Evolutionary conservation across 2,113 vertebrate genomes (phyloP), one percentile per base, ranked within the genome.

Genomic region (Smithornis capensis): DNA sequence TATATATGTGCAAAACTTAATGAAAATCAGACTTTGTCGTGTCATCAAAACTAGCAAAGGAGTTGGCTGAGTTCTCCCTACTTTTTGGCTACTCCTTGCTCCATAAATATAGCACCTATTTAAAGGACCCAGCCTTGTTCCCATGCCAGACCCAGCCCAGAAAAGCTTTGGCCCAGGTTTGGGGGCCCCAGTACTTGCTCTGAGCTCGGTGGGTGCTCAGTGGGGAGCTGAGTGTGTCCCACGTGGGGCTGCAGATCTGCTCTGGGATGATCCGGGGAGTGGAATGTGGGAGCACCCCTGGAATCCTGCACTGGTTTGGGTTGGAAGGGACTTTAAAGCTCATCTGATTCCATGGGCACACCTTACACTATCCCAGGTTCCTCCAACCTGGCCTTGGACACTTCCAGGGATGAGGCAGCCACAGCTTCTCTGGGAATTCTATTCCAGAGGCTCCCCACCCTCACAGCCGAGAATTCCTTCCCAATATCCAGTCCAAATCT

Each of bases 1-100:
- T 94, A 94, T 87, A 95, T 94, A 95, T 60, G 87, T 95, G 87
- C 90, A 95, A 94, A 96, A 96, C 47, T 92, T 95, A 95, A 97
- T 97, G 94, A 96, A 96, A 96, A 86, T 97, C 95, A 97, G 94
- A 96, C 87, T 92, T 90, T 57, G 87, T 96, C 64, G 94, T 96
- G 95, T 96, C 90, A 94, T 96, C 95, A 95, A 29, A 94, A 97
- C 80, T 17, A 96, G 93, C 86, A 49, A 71, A 96, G 73, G 56
- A 93, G 42, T 92, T 96, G 93, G 94, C 94, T 87, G 86, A 12
- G 35, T 17, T 93, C 68, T 65, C 40, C 80, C 62, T 63, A 7
- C 11, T 0, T 93, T 93, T 96, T 94, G 94, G 95, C 90, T 74
- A 63, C 68, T 78, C 88, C 3, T 16, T 78, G 55, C 93, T 92